A percentile compares a stretch with the other conserved stretches of the same genome.
Conservation (phyloP, 1,140 invertebrate species). For the Heliconius hermathena region DNA sequence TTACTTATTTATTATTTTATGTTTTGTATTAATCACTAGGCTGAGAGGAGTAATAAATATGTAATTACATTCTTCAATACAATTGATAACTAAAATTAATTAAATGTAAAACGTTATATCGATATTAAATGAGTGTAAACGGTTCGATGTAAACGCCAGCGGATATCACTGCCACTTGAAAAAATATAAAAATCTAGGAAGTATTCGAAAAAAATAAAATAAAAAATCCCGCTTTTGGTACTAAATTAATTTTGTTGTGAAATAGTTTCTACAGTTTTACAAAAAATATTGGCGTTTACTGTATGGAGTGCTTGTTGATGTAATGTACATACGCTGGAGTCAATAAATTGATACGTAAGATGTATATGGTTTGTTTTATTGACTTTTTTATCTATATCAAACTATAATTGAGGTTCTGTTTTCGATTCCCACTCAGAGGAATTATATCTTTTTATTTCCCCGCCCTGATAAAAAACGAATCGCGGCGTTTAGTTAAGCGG, state of each 20-base stretch:
- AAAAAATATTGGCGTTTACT: constrained; percentile 44
- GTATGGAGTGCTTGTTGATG: constrained; percentile 51
- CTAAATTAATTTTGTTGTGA: background rate
- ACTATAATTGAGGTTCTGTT: no score
- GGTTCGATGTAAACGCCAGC: constrained; percentile 11
- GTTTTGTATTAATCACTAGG: no score
- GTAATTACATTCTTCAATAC: background rate
- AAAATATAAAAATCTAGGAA: background rate
- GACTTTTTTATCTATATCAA: background rate
- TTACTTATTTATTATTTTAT: no score
- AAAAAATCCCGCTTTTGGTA: background rate
- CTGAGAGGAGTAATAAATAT: background rate
- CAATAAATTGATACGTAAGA: constrained; percentile 64
- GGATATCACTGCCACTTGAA: constrained; percentile 3
- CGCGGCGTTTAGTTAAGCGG: no score
- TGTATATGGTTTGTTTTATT: constrained; percentile 48
- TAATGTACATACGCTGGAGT: constrained; percentile 66
- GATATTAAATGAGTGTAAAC: constrained; percentile 4
- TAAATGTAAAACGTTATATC: constrained; percentile 11
- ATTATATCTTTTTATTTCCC: no score
- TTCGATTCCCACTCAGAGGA: no score
- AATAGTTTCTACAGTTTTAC: constrained; percentile 14
- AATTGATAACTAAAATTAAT: constrained; percentile 13
- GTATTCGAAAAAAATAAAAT: background rate
- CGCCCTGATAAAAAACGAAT: no score